Evolutionary conservation across 2,113 vertebrate species (phyloP).

Genomic region (Callaeas wilsoni): DNA sequence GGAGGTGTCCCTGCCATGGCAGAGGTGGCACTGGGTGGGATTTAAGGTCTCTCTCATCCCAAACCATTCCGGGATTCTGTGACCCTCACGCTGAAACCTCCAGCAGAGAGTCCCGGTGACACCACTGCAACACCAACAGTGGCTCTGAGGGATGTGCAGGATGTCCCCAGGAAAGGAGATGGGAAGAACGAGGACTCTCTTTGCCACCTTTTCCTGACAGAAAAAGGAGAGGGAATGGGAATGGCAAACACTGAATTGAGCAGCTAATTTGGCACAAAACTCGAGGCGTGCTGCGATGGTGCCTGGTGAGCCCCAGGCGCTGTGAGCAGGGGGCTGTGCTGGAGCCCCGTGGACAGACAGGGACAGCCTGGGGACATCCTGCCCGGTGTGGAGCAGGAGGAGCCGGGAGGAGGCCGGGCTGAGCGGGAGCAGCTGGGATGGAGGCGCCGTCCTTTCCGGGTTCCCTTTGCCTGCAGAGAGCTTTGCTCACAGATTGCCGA

Average conservation of each 20-base stretch:
- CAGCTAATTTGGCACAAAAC: background rate
- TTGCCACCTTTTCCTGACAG: background rate
- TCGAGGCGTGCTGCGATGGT: accelerated
- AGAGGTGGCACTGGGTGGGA: background rate
- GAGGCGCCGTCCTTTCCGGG: background rate
- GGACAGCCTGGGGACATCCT: background rate
- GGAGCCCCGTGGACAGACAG: background rate
- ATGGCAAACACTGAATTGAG: background rate
- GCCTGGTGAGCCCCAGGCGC: accelerated
- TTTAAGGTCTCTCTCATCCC: background rate
- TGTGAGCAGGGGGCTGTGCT: background rate
- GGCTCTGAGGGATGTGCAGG: background rate
- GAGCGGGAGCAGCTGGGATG: background rate
- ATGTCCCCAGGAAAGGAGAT: background rate
- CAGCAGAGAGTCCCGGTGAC: background rate
- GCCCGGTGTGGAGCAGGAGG: background rate
- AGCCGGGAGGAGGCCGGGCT: too few relatives aligned
- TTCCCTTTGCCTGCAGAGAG: background rate
- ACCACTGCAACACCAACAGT: background rate
- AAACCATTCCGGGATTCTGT: background rate
- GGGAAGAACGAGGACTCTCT: accelerated
- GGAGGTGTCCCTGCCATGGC: background rate
- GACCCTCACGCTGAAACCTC: background rate
- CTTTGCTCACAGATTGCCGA: too few relatives aligned
- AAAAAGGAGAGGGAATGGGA: background rate